Base-by-base conservation (phyloP, 2,797 vertebrate genomes). In the Myotis vivesi region DNA sequence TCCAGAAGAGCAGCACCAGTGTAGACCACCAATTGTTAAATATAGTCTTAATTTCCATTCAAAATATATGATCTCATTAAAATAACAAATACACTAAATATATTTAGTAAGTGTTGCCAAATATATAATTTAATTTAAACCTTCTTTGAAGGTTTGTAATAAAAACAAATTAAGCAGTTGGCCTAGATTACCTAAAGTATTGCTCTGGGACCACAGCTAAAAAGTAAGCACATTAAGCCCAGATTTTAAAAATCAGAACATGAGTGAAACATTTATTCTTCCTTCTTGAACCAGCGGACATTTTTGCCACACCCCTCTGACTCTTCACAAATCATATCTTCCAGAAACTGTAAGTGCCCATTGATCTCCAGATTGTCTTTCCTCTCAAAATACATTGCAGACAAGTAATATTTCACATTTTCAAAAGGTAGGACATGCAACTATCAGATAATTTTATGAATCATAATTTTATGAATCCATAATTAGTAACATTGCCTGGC, bases 41-140 rank as follows among this genome's bases (percentile, higher is more conserved):
- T 66, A 79, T 25, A 73, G 62, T 80, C 64, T 93, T 80, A 89
- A 92, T 80, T 66, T 80, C 36, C 51, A 83, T 79, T 88, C 53
- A 76, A 92, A 96, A 84, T 51, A 93, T 22, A 87, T 3, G 8
- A 25, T 49, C 41, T 73, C 28, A 79, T 86, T 91, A 83, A 80
- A 94, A 82, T 86, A 89, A 89, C 10, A 92, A 87, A 89, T 55
- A 72, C 4, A 71, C 28, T 71, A 87, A 80, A 92, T 80, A 94
- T 33, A 83, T 76, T 90, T 59, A 93, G 11, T 81, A 85, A 51
- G 62, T n/a, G 38, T 71, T 80, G 62, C 64, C 41, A 95, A 62
- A 82, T 72, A 73, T 41, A 83, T 84, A 87, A 75, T 71, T 64
- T 77, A 76, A 82, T 64, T 64, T 81, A 92, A 90, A 80, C 30